A percentile compares a stretch with the other conserved stretches of the same genome.
phyloP scores from a whole-genome alignment of 2,797 vertebrate genomes.

The Xiphorhynchus erythropygius region DNA sequence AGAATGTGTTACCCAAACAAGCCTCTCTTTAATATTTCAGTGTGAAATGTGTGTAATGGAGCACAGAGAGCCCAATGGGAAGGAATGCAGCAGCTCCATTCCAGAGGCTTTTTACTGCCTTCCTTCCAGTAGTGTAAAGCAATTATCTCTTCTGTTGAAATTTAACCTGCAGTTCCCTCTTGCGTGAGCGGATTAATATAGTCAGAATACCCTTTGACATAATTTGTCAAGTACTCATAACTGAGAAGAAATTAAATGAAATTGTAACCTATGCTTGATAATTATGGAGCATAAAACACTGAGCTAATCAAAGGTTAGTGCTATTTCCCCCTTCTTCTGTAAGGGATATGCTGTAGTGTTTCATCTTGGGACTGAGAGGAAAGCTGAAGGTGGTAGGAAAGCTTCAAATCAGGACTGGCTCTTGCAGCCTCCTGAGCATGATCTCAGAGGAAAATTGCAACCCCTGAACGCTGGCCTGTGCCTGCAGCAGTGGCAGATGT shows the following conservation, averaged over 20 bases:
- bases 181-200: background rate
- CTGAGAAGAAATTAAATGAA: background rate
- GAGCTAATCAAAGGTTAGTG: background rate
- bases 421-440: background rate
- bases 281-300: background rate
- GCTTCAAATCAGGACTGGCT: background rate
- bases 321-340: background rate
- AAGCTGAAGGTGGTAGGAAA: background rate
- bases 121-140: background rate
- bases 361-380: fast-evolving
- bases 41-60: background rate
- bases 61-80: background rate
- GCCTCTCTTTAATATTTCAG: background rate
- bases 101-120: background rate
- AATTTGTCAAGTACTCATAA: background rate
- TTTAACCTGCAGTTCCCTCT: conserved; percentile 36
- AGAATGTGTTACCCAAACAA: background rate
- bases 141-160: conserved; percentile 23
- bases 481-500: background rate
- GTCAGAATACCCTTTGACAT: background rate
- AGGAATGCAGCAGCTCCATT: background rate
- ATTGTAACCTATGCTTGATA: background rate
- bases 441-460: background rate
- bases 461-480: background rate
- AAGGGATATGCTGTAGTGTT: background rate